phyloP scores from a whole-genome alignment of 2,113 vertebrate genomes.

The Struthidea cinerea region DNA sequence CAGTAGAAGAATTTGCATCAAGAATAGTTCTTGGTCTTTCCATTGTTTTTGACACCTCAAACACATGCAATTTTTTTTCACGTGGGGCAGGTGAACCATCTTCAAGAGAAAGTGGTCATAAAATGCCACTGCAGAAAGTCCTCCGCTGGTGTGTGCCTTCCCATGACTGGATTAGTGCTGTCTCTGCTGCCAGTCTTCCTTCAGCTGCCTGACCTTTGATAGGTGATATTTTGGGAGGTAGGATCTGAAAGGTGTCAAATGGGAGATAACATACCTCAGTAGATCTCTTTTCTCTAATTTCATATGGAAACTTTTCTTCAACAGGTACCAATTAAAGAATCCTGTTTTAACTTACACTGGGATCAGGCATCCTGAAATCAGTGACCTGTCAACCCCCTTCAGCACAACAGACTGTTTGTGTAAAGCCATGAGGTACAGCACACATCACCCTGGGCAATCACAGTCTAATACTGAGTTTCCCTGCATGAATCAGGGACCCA shows the following conservation, averaged over 20 bases:
- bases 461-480: background rate
- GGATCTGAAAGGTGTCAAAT: background rate
- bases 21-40: background rate
- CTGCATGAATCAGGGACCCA: background rate
- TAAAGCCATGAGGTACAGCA: background rate
- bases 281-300: background rate
- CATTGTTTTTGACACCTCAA: background rate
- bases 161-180: background rate
- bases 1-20: background rate
- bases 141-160: background rate
- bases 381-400: background rate
- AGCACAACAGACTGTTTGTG: background rate
- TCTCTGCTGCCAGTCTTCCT: background rate
- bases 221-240: background rate
- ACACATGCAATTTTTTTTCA: background rate
- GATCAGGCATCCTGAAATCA: background rate
- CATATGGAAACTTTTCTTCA: background rate
- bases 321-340: background rate
- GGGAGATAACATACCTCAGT: background rate
- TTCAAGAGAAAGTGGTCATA: background rate
- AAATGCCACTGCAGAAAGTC: background rate
- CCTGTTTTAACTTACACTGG: background rate
- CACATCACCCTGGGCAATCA: background rate
- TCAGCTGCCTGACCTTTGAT: background rate
- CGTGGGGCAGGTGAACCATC: background rate